A percentile compares a stretch with the other conserved stretches of the same genome.
Evolutionary conservation across 2,888 invertebrate genomes (phyloP).

Genomic region (Leptogaster cylindrica): DNA sequence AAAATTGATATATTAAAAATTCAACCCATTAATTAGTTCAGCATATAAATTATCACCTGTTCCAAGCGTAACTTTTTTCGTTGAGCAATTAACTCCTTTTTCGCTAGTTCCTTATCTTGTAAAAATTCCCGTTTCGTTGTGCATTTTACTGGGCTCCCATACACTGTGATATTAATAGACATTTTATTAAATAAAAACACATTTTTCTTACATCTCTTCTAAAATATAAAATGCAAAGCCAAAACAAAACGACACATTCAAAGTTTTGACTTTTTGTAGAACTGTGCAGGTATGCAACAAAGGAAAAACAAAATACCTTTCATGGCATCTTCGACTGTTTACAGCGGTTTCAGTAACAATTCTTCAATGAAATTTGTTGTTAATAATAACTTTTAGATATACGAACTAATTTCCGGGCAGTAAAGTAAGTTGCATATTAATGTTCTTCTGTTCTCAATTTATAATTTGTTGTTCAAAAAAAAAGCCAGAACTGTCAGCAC

Average conservation of each 20-base stretch:
- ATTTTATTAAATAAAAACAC: constrained; percentile 56
- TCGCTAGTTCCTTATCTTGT: constrained; percentile 63
- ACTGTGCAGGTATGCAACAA: background rate
- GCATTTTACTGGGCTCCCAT: constrained; percentile 65
- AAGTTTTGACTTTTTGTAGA: constrained; percentile 12
- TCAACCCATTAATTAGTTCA: no score
- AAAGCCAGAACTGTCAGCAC: no score
- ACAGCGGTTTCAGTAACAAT: background rate
- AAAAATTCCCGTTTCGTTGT: constrained; percentile 63
- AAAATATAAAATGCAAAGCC: background rate
- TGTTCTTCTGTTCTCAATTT: no score
- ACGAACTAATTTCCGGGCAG: no score
- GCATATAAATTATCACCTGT: no score
- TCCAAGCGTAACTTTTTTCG: constrained; percentile 67
- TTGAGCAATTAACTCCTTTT: constrained; percentile 66
- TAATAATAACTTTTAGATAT: no score
- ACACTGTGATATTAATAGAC: constrained; percentile 69
- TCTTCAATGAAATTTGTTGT: background rate
- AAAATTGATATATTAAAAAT: no score
- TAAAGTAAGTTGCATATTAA: no score
- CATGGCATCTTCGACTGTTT: background rate
- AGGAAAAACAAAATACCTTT: background rate
- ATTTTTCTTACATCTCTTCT: background rate
- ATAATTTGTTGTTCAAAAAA: no score
- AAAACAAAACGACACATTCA: constrained; percentile 23